phyloP scores from a whole-genome alignment of 2,113 vertebrate genomes.

The Indicator indicator region DNA sequence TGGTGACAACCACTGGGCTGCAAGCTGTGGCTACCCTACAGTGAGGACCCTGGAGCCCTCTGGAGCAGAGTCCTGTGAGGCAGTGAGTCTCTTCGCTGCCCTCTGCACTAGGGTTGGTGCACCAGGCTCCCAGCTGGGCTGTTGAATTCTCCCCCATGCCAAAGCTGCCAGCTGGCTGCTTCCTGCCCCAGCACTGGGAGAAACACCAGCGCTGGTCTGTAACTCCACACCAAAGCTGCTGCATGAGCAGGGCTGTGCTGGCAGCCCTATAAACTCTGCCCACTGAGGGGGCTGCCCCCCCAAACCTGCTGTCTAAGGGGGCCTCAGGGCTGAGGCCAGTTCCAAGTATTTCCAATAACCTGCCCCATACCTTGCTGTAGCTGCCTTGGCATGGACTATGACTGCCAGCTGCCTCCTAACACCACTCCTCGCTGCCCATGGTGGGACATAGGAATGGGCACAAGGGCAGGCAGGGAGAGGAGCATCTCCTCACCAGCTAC shows the following conservation, averaged over 20 bases:
- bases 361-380: background rate
- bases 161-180: background rate
- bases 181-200: background rate
- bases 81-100: background rate
- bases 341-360: background rate
- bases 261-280: background rate
- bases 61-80: background rate
- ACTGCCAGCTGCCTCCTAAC: no score
- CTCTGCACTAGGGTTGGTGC: background rate
- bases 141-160: background rate
- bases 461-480: background rate
- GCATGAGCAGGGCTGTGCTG: background rate
- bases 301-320: background rate
- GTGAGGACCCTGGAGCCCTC: background rate
- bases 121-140: no score
- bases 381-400: no score
- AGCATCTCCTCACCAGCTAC: background rate
- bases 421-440: background rate
- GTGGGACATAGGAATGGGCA: accelerated
- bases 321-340: no score
- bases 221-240: background rate
- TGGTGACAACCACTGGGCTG: background rate
- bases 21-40: background rate
- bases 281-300: background rate
- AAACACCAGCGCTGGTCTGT: background rate